Evolutionary conservation across 2,888 invertebrate genomes (phyloP).

Genomic region (Ormyrus labotus): DNA sequence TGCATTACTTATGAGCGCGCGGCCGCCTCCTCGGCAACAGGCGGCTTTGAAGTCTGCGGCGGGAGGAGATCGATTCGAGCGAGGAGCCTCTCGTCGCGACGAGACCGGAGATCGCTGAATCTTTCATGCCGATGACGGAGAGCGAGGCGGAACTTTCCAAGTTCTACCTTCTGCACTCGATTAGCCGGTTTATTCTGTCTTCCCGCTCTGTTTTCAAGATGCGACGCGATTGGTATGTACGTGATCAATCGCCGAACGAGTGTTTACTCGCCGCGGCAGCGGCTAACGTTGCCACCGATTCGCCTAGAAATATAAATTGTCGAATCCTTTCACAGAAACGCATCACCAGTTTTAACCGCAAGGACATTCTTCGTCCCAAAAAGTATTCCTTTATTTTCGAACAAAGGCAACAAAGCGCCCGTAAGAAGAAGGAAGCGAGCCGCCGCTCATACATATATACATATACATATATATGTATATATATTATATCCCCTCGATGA

Average conservation of each 20-base stretch:
- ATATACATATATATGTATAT: too few relatives aligned
- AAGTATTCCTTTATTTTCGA: too few relatives aligned
- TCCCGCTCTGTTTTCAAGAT: too few relatives aligned
- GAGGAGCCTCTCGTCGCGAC: constrained; percentile 10
- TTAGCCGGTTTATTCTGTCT: constrained; percentile 21
- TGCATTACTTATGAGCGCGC: constrained; percentile 69
- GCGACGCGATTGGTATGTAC: too few relatives aligned
- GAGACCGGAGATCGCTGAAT: constrained; percentile 36
- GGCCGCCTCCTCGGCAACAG: constrained; percentile 35
- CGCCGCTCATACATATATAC: not conserved
- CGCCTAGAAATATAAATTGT: too few relatives aligned
- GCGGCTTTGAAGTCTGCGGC: constrained; percentile 44
- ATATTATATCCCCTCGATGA: not conserved
- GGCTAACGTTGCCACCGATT: too few relatives aligned
- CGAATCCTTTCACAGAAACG: too few relatives aligned
- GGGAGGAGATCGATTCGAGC: constrained; percentile 4
- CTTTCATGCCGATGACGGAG: constrained; percentile 40
- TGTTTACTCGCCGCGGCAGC: too few relatives aligned
- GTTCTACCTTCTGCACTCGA: constrained; percentile 4
- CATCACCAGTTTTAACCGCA: too few relatives aligned
- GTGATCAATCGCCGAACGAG: too few relatives aligned
- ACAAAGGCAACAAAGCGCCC: not conserved
- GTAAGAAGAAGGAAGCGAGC: constrained; percentile 1
- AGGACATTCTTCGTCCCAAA: too few relatives aligned
- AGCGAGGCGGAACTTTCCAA: not conserved